A percentile compares a stretch with the other conserved stretches of the same genome.
Conservation (phyloP, 2,797 vertebrate species). For the Sebastes diploproa region DNA sequence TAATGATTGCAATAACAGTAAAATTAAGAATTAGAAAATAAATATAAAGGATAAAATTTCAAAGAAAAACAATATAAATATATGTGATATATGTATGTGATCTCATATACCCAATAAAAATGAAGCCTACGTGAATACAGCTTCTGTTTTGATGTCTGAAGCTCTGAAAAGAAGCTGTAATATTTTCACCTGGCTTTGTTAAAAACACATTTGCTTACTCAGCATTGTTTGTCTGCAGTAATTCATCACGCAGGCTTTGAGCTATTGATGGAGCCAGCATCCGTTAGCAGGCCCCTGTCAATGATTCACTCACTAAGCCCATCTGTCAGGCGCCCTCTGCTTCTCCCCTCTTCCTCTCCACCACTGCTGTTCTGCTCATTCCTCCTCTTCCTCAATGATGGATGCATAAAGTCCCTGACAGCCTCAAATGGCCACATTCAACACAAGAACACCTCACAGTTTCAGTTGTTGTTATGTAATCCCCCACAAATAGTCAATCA, state of each 20-base stretch:
- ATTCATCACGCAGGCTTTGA: conserved; percentile 86
- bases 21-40: background rate
- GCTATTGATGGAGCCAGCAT: conserved; percentile 86
- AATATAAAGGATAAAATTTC: rapidly evolving
- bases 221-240: conserved; percentile 87
- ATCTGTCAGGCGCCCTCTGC: conserved; percentile 79
- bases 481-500: conserved; percentile 39
- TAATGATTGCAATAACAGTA: background rate
- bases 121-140: background rate
- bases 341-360: conserved; percentile 68
- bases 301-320: conserved; percentile 86
- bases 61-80: background rate
- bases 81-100: background rate
- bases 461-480: conserved; percentile 37
- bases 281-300: conserved; percentile 86
- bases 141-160: conserved; percentile 15
- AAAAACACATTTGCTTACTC: conserved; percentile 85
- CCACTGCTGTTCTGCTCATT: conserved; percentile 54
- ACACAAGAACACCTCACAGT: conserved; percentile 36
- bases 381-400: conserved; percentile 79
- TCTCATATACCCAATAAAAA: background rate
- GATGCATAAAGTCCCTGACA: conserved; percentile 64
- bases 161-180: conserved; percentile 56
- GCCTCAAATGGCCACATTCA: conserved; percentile 59
- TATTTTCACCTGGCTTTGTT: conserved; percentile 82